Evolutionary conservation across 2,888 invertebrate species (phyloP).

Genomic region (Dermolepida albohirtum): DNA sequence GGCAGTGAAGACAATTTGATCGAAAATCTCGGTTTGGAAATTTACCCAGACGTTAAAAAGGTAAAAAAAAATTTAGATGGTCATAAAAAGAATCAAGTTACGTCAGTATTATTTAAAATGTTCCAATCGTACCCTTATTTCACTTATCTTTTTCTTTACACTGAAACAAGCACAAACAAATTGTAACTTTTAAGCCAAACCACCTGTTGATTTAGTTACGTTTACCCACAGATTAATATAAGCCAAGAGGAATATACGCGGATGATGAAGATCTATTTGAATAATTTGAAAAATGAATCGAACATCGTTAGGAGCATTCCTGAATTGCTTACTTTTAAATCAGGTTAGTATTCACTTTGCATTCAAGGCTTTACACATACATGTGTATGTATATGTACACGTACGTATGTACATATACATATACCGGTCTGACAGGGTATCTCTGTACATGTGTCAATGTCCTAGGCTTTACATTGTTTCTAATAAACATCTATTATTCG

Average conservation of each 20-base stretch:
- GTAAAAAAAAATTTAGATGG: constrained; percentile 52
- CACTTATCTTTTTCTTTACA: too few species aligned
- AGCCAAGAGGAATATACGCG: constrained; percentile 73
- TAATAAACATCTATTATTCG: too few species aligned
- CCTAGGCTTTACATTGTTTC: too few species aligned
- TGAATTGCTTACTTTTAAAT: constrained; percentile 58
- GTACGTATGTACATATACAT: not conserved
- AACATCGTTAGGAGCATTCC: constrained; percentile 54
- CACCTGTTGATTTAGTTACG: constrained; percentile 51
- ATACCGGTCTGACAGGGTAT: constrained; percentile 25
- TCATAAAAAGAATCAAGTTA: too few species aligned
- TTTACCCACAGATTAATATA: constrained; percentile 71
- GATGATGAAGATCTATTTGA: constrained; percentile 72
- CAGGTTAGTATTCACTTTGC: constrained; percentile 55
- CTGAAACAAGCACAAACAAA: not conserved
- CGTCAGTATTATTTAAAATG: constrained; percentile 6
- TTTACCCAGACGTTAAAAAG: constrained; percentile 60
- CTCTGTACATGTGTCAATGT: not conserved
- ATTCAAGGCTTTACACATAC: constrained; percentile 19
- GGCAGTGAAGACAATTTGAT: constrained; percentile 54
- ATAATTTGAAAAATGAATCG: constrained; percentile 60
- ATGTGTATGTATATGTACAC: constrained; percentile 1
- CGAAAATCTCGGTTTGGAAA: constrained; percentile 59
- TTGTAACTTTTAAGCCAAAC: constrained; percentile 32
- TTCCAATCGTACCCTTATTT: not conserved